These are phyloP conservation scores for Leptinotarsa tumamoca DNA, from an alignment of 2,888 invertebrate species.

Conservation along the genomic window DNA sequence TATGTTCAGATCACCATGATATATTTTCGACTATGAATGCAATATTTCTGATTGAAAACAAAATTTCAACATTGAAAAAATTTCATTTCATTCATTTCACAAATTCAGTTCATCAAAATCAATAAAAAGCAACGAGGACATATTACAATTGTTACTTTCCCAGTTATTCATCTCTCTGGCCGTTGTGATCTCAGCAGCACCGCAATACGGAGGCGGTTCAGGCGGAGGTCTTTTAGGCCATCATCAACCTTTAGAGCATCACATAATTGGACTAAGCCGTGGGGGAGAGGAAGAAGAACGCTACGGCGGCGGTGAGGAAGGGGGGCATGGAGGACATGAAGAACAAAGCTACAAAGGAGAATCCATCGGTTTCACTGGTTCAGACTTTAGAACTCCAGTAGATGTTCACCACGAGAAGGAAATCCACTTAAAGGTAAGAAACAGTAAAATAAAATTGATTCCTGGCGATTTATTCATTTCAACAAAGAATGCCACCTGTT, in stretches of 20 bases:
- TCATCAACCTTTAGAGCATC: conserved; percentile 44
- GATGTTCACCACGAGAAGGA: conserved; percentile 58
- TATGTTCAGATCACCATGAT: too few species aligned
- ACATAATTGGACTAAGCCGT: conserved; percentile 53
- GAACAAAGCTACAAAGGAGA: conserved; percentile 28
- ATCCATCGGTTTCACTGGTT: conserved; percentile 53
- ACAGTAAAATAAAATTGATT: neutral
- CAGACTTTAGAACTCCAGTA: conserved; percentile 56
- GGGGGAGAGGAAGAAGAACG: conserved; percentile 50
- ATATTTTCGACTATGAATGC: too few species aligned
- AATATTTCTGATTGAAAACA: too few species aligned
- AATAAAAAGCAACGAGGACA: neutral
- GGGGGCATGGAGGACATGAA: conserved; percentile 27
- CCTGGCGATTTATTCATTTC: too few species aligned
- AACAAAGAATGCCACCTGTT: too few species aligned
- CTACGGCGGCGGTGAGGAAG: conserved; percentile 33
- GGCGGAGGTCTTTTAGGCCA: conserved; percentile 52
- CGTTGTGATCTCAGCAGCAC: conserved; percentile 41
- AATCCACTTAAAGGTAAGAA: conserved; percentile 57
- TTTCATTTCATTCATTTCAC: too few species aligned
- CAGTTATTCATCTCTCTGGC: conserved; percentile 45
- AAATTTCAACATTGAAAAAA: too few species aligned
- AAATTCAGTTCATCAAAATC: neutral
- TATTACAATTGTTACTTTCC: conserved; percentile 20
- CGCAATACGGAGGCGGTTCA: conserved; percentile 50